Evolutionary conservation across 2,888 invertebrate species (phyloP), one percentile per base, ranked within the genome.

Genomic region (Eupithecia tripunctaria): DNA sequence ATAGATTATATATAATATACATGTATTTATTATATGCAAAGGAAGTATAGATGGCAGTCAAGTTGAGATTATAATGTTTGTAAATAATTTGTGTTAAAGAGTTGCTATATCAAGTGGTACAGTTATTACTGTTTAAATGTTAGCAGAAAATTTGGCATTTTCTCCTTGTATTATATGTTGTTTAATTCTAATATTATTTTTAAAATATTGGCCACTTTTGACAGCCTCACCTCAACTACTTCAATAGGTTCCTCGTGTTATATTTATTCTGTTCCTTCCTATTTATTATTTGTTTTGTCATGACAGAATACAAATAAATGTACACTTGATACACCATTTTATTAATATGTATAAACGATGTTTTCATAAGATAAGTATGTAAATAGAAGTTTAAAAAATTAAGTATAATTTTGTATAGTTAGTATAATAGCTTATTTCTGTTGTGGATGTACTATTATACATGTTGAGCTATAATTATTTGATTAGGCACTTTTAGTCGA

Each of bases 321-420:
- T 51, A 51, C 51, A 47, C 71, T 73, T 74, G 77, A 63, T 73
- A 73, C 56, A 65, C 71, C 43, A 47, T 81, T 82, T 81, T 68
- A 70, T 51, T 10, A 56, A 66, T 73, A 76, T 88, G 86, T 86
- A 87, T 81, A 88, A 82, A 84, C 71, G 82, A 79, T 83, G 83
- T 89, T 84, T 86, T 86, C 80, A 81, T 88, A 88, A 88, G 81
- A 86, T 87, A 90, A 88, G 85, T 82, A 83, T 92, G 92, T 93
- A 92, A 90, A 93, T 92, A 92, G 85, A 81, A 83, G 82, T 83
- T 82, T 85, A 81, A 83, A 84, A 80, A 88, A 82, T 79, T 91
- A 89, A 90, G 89, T 86, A 88, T 86, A 89, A 89, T 88, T 90
- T 90, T 91, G 89, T 92, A 91, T 87, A 91, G 76, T 85, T 86